These are phyloP conservation scores for Larimichthys polyactis DNA, from an alignment of 2,113 vertebrate species.

Conservation along the genomic window DNA sequence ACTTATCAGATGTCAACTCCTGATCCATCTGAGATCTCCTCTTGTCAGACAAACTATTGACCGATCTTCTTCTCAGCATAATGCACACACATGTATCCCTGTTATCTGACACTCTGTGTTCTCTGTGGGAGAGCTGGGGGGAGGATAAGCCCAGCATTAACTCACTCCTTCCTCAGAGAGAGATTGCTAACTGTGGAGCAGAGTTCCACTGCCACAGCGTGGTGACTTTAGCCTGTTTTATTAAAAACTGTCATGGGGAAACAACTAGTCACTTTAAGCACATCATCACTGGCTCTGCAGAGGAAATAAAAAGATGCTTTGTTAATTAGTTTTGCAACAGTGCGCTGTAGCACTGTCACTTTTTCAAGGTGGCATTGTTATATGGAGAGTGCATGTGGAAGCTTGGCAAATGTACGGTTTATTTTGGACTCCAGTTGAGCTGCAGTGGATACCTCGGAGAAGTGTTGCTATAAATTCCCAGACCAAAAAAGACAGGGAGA, in stretches of 20 bases:
- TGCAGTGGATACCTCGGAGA: slow-evolving; percentile 19
- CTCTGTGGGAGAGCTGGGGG: neutral
- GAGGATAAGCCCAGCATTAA: neutral
- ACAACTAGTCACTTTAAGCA: slow-evolving; percentile 10
- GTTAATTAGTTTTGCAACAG: slow-evolving; percentile 35
- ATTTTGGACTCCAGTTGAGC: neutral
- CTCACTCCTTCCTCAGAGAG: neutral
- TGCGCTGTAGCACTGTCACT: neutral
- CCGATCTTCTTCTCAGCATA: slow-evolving; percentile 1
- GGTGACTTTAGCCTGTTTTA: slow-evolving; percentile 26
- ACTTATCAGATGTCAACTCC: slow-evolving; percentile 25
- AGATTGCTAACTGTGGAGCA: neutral
- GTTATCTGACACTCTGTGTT: slow-evolving; percentile 18
- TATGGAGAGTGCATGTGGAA: neutral
- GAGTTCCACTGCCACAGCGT: slow-evolving; percentile 30
- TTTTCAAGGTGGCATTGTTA: neutral
- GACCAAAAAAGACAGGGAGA: slow-evolving; percentile 14
- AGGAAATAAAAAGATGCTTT: slow-evolving; percentile 7
- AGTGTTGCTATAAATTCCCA: slow-evolving; percentile 28
- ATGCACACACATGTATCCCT: slow-evolving; percentile 17
- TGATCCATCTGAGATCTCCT: neutral
- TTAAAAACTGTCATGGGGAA: slow-evolving; percentile 17
- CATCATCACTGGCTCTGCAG: slow-evolving; percentile 8
- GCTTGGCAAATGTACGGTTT: neutral
- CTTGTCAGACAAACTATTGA: slow-evolving; percentile 50